phyloP scores from a whole-genome alignment of 2,888 invertebrate species.

The Drosophila helvetica region DNA sequence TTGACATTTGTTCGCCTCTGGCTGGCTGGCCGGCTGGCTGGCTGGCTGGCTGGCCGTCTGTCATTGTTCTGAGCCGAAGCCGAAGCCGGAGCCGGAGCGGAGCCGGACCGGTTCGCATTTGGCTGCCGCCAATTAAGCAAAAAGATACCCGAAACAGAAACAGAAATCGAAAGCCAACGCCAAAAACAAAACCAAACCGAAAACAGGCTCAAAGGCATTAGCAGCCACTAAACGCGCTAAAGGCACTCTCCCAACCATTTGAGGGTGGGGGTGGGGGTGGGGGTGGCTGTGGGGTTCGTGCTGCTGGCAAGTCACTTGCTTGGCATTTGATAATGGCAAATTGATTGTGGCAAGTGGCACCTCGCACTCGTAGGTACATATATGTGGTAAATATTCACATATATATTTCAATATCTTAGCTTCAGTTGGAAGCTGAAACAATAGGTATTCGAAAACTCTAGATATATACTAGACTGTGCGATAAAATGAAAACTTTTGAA shows the following conservation, averaged over 20 bases:
- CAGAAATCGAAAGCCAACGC: conserved; percentile 11
- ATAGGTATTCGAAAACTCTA: too few species aligned
- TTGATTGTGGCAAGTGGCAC: too few species aligned
- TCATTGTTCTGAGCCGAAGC: conserved; percentile 38
- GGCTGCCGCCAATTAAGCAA: conserved; percentile 59
- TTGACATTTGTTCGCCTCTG: conserved; percentile 59
- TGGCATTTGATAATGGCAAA: too few species aligned
- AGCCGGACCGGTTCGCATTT: conserved; percentile 59
- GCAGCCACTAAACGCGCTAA: neutral
- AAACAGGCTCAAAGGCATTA: neutral
- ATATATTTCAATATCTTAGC: too few species aligned
- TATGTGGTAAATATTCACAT: too few species aligned
- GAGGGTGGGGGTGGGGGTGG: too few species aligned
- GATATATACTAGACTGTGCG: too few species aligned
- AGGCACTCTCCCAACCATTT: neutral
- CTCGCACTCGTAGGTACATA: too few species aligned
- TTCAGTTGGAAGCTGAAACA: too few species aligned
- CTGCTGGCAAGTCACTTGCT: too few species aligned
- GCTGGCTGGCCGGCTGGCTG: neutral
- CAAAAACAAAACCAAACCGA: conserved; percentile 10
- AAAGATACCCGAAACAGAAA: conserved; percentile 11
- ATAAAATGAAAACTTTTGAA: too few species aligned
- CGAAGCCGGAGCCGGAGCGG: conserved; percentile 13
- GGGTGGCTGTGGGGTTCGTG: too few species aligned
- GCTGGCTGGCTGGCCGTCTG: conserved; percentile 32